Conservation (phyloP, 1,140 invertebrate genomes). For the Samia ricini region DNA sequence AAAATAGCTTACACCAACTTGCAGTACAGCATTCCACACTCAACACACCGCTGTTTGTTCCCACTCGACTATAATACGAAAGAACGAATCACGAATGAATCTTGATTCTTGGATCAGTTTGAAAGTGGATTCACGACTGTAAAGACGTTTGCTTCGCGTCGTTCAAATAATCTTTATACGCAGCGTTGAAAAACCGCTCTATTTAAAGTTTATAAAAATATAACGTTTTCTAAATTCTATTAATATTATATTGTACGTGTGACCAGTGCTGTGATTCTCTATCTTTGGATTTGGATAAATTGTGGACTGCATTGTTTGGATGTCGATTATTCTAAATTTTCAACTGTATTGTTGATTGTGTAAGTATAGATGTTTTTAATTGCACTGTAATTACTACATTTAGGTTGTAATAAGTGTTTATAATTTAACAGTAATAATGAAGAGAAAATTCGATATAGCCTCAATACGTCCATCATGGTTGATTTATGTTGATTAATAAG, state of each 20-base stretch:
- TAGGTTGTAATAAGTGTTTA: neutral
- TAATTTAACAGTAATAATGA: neutral
- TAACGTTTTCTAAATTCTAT: constrained; percentile 25
- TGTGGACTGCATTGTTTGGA: constrained; percentile 30
- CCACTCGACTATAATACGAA: neutral
- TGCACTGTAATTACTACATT: constrained; percentile 13
- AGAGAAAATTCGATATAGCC: neutral
- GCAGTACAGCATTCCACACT: constrained; percentile 58
- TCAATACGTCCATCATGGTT: neutral
- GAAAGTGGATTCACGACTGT: constrained; percentile 57
- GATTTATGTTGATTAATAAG: neutral
- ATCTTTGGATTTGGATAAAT: constrained; percentile 31
- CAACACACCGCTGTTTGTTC: constrained; percentile 13
- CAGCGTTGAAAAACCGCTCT: constrained; percentile 35
- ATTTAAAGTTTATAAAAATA: constrained; percentile 36
- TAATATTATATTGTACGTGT: constrained; percentile 38
- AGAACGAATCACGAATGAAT: constrained; percentile 17
- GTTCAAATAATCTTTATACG: constrained; percentile 23
- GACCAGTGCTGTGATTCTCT: constrained; percentile 40
- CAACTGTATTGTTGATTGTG: constrained; percentile 42
- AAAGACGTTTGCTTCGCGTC: constrained; percentile 41
- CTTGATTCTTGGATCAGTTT: constrained; percentile 56
- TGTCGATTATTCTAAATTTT: constrained; percentile 18
- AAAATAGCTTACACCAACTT: constrained; percentile 51
- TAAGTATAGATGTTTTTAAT: constrained; percentile 33